These are phyloP conservation scores for Hylaeus volcanicus DNA, from an alignment of 1,140 invertebrate species.

Conservation along the genomic window DNA sequence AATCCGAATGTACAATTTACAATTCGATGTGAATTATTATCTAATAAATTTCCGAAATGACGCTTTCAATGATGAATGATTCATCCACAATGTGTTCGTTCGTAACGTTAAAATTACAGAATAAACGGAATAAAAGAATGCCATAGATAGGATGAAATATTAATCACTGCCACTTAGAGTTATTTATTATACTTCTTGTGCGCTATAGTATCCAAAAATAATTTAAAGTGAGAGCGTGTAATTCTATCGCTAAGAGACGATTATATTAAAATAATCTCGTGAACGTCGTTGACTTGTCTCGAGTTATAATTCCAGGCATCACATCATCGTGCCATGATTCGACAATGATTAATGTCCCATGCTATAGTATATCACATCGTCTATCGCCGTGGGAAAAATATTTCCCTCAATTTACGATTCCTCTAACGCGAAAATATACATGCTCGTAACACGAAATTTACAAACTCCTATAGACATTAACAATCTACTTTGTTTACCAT, in stretches of 20 bases:
- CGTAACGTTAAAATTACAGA: not conserved
- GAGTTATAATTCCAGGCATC: no score
- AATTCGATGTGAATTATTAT: not conserved
- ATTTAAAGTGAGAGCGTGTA: not conserved
- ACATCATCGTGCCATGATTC: no score
- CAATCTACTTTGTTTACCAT: not conserved
- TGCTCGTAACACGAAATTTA: not conserved
- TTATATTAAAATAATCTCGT: not conserved
- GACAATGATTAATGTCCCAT: not conserved
- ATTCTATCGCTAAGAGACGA: not conserved
- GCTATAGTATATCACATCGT: not conserved
- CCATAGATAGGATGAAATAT: not conserved
- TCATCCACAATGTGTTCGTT: not conserved
- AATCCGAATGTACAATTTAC: slow-evolving; percentile 13
- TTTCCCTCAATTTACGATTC: not conserved
- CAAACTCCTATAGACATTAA: not conserved
- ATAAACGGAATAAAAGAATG: not conserved
- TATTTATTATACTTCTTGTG: not conserved
- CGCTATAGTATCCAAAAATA: not conserved
- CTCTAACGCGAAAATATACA: not conserved
- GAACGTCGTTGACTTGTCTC: not conserved
- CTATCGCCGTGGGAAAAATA: not conserved
- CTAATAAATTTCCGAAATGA: not conserved
- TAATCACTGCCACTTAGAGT: not conserved
- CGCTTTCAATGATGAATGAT: no score